These are phyloP conservation scores for Malacosoma neustria DNA, from an alignment of 2,888 invertebrate species.

Conservation along the genomic window DNA sequence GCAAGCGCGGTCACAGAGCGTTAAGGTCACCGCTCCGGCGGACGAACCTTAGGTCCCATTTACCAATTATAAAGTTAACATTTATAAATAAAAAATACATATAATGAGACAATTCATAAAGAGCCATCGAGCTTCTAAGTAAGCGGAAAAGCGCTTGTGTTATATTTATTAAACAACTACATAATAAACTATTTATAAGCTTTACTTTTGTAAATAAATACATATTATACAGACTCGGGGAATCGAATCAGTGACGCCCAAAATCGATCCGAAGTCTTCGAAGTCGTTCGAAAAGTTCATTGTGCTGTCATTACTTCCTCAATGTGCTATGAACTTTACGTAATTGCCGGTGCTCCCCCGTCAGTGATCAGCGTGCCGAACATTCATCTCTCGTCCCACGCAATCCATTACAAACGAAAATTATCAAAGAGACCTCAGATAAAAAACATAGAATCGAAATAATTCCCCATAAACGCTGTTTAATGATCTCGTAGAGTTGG, in stretches of 20 bases:
- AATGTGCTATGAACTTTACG: constrained; percentile 15
- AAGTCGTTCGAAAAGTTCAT: too few relatives aligned
- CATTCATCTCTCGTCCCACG: constrained; percentile 24
- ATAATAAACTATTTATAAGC: too few relatives aligned
- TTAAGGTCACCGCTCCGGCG: constrained; percentile 25
- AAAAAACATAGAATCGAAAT: constrained; percentile 15
- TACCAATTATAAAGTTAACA: neutral
- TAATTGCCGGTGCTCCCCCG: constrained; percentile 39
- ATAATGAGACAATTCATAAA: too few relatives aligned
- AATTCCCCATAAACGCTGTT: neutral
- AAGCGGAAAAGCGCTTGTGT: too few relatives aligned
- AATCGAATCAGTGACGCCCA: too few relatives aligned
- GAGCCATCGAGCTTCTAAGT: too few relatives aligned
- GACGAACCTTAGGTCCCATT: neutral
- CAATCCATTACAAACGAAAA: constrained; percentile 13
- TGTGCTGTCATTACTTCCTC: too few relatives aligned
- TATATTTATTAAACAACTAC: too few relatives aligned
- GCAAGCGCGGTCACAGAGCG: constrained; percentile 3
- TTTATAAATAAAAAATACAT: too few relatives aligned
- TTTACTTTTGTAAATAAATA: too few relatives aligned
- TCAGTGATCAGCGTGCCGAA: constrained; percentile 13
- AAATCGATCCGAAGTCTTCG: too few relatives aligned
- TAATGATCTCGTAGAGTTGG: constrained; percentile 14
- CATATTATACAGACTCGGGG: too few relatives aligned
- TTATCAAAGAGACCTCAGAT: neutral